Conservation (phyloP, 2,888 invertebrate species). For the Patella ulyssiponensis region DNA sequence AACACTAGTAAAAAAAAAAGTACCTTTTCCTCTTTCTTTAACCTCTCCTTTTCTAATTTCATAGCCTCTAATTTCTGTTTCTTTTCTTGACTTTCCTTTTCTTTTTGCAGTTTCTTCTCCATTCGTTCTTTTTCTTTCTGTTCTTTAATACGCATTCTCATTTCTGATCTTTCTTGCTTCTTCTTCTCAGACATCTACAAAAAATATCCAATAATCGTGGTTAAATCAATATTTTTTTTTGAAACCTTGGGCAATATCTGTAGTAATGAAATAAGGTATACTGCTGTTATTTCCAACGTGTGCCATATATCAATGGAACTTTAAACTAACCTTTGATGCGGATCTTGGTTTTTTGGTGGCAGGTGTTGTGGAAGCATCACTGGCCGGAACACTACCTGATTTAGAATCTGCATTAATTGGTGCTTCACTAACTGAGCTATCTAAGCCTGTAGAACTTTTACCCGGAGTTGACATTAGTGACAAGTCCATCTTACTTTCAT, state of each 20-base stretch:
- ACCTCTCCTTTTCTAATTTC: conserved; percentile 49
- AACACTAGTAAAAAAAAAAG: not conserved
- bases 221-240: too few relatives aligned
- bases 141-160: conserved; percentile 45
- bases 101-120: conserved; percentile 45
- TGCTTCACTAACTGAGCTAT: conserved; percentile 13
- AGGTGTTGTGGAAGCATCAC: too few relatives aligned
- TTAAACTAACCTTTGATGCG: too few relatives aligned
- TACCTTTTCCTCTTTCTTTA: conserved; percentile 42
- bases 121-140: conserved; percentile 45
- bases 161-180: conserved; percentile 41
- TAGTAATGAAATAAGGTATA: too few relatives aligned
- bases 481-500: conserved; percentile 3
- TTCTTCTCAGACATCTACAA: conserved; percentile 45
- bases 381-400: not conserved
- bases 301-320: too few relatives aligned
- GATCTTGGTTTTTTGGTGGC: too few relatives aligned
- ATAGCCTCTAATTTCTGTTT: conserved; percentile 46
- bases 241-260: too few relatives aligned
- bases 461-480: conserved; percentile 12
- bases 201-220: too few relatives aligned
- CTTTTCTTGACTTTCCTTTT: conserved; percentile 45
- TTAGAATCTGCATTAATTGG: not conserved
- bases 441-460: conserved; percentile 16
- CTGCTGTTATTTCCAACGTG: too few relatives aligned